Evolutionary conservation across 2,888 invertebrate species (phyloP).

Genomic region (Protodeltote pygarga): DNA sequence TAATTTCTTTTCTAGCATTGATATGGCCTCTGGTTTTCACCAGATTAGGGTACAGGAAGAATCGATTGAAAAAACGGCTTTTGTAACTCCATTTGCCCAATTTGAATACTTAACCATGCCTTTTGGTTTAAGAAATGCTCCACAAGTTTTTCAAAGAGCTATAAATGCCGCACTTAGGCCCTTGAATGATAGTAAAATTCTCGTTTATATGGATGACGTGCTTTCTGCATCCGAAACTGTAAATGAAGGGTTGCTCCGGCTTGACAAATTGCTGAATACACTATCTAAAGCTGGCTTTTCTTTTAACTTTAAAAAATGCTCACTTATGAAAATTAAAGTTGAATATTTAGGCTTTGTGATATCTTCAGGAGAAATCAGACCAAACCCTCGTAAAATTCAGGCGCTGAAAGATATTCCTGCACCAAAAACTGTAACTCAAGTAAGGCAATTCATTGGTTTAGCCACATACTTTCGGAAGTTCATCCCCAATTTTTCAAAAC

Average conservation of each 20-base stretch:
- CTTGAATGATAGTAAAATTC: constrained; percentile 16
- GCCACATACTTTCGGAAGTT: constrained; percentile 34
- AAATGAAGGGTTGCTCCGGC: constrained; percentile 24
- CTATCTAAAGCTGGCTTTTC: constrained; percentile 40
- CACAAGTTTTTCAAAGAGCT: constrained; percentile 36
- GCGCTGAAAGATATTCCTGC: constrained; percentile 29
- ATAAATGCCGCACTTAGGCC: constrained; percentile 32
- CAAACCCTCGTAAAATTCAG: constrained; percentile 38
- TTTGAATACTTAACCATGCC: constrained; percentile 44
- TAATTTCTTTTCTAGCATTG: constrained; percentile 37
- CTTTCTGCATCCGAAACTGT: constrained; percentile 15
- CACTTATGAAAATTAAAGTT: constrained; percentile 34
- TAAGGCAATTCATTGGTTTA: constrained; percentile 33
- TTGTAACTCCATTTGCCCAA: constrained; percentile 32
- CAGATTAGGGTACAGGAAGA: constrained; percentile 41
- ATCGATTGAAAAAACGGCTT: constrained; percentile 30
- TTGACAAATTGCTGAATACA: constrained; percentile 20
- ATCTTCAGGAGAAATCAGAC: constrained; percentile 30
- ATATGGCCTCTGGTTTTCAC: constrained; percentile 48
- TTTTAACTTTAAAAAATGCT: constrained; percentile 39
- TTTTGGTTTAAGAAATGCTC: constrained; percentile 41
- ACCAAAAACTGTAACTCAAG: constrained; percentile 34
- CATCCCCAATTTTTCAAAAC: constrained; percentile 1
- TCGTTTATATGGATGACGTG: constrained; percentile 43
- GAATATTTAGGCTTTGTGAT: constrained; percentile 41